Evolutionary conservation across 1,140 invertebrate genomes (phyloP).

Genomic region (Dolichoris vasculosae): DNA sequence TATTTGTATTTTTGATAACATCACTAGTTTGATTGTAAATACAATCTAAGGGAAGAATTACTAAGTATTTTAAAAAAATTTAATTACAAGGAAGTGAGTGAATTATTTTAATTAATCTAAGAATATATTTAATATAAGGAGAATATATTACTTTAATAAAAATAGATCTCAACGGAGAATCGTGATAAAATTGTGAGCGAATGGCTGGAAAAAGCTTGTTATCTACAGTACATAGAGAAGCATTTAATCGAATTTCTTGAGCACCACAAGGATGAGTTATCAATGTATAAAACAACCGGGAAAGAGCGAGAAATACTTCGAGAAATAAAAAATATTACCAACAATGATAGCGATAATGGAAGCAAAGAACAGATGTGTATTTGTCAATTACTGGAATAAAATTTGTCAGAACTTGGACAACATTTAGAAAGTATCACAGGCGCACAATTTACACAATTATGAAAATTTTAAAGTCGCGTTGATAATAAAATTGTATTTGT

Average conservation of each 20-base stretch:
- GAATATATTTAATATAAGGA: too few relatives aligned
- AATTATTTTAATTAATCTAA: too few relatives aligned
- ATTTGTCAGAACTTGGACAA: not conserved
- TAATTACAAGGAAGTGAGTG: too few relatives aligned
- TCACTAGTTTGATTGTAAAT: too few relatives aligned
- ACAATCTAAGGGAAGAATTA: too few relatives aligned
- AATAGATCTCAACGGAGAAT: not conserved
- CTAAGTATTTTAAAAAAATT: too few relatives aligned
- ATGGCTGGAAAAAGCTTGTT: not conserved
- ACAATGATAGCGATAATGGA: constrained; percentile 41
- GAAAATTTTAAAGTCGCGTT: too few relatives aligned
- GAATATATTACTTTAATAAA: too few relatives aligned
- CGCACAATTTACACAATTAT: too few relatives aligned
- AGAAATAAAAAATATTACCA: constrained; percentile 52
- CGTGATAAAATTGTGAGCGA: not conserved
- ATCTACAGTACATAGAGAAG: constrained; percentile 49
- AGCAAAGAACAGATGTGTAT: not conserved
- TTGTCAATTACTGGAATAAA: constrained; percentile 14
- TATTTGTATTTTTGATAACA: too few relatives aligned
- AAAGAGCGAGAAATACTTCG: constrained; percentile 52
- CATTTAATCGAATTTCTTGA: constrained; percentile 58
- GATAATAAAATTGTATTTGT: too few relatives aligned
- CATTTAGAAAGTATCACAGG: too few relatives aligned
- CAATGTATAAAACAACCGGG: constrained; percentile 57
- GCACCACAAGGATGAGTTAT: constrained; percentile 54